These are phyloP conservation scores for Garrulus glandarius DNA, from an alignment of 2,797 vertebrate genomes.

Conservation along the genomic window DNA sequence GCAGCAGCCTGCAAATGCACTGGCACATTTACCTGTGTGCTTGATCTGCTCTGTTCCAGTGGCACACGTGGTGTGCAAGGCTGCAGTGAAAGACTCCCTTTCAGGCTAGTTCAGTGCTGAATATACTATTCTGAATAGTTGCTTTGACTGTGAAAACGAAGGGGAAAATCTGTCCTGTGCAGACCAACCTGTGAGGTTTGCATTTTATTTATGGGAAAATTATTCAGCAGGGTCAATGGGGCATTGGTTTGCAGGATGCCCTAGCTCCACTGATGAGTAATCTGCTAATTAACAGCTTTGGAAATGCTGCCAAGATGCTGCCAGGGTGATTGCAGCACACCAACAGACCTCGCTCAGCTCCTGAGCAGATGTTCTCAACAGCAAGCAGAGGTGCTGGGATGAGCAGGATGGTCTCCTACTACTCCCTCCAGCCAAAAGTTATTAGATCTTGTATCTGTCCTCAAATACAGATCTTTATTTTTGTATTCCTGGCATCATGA, in stretches of 20 bases:
- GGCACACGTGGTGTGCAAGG: neutral
- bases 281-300: slow-evolving; percentile 51
- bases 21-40: neutral
- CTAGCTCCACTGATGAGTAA: slow-evolving; percentile 23
- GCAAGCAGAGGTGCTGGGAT: neutral
- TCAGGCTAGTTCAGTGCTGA: neutral
- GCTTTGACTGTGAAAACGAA: neutral
- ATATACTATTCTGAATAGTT: neutral
- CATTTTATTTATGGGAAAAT: slow-evolving; percentile 23
- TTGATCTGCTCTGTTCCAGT: neutral
- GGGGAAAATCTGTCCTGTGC: neutral
- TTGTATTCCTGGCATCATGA: neutral
- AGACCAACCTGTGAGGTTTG: neutral
- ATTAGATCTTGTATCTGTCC: neutral
- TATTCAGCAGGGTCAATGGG: slow-evolving; percentile 16
- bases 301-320: slow-evolving; percentile 17
- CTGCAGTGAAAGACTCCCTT: neutral
- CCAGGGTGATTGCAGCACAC: neutral
- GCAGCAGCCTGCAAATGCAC: neutral
- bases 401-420: neutral
- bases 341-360: neutral
- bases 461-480: neutral
- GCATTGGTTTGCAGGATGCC: slow-evolving; percentile 8
- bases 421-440: neutral
- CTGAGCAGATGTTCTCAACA: neutral